Percentiles rank a stretch among this genome's conserved stretches.
phyloP scores from a whole-genome alignment of 2,797 vertebrate genomes.

The Typhlichthys subterraneus region DNA sequence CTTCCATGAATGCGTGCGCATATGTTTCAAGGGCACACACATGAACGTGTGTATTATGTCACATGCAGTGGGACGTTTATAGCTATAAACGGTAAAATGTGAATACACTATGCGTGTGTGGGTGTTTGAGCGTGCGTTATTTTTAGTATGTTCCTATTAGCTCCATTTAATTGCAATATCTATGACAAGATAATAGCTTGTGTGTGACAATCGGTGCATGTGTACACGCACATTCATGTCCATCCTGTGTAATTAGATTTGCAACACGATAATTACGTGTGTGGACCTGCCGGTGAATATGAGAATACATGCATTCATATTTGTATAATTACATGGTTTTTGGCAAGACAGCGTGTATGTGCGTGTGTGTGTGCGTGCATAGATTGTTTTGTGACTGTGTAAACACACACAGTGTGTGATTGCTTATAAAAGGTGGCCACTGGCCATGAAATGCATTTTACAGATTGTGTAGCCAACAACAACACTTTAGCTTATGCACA shows the following conservation, averaged over 20 bases:
- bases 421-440: too few species aligned
- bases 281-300: conserved; percentile 19
- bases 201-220: conserved; percentile 2
- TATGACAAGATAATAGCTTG: conserved; percentile 56
- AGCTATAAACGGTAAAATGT: too few species aligned
- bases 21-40: too few species aligned
- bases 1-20: too few species aligned
- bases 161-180: conserved; percentile 45
- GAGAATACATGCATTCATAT: conserved; percentile 14
- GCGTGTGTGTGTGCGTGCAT: conserved; percentile 35
- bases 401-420: conserved; percentile 7
- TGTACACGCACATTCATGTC: neutral
- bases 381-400: conserved; percentile 1
- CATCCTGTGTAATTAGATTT: neutral
- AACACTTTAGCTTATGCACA: too few species aligned
- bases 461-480: too few species aligned
- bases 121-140: neutral
- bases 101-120: neutral
- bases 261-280: neutral
- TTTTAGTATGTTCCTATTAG: conserved; percentile 27
- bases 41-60: too few species aligned
- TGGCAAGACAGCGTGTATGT: conserved; percentile 36
- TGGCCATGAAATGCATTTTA: too few species aligned
- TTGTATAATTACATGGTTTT: conserved; percentile 49
- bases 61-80: too few species aligned